Evolutionary conservation across 2,113 vertebrate genomes (phyloP).

Genomic region (Zonotrichia leucophrys): DNA sequence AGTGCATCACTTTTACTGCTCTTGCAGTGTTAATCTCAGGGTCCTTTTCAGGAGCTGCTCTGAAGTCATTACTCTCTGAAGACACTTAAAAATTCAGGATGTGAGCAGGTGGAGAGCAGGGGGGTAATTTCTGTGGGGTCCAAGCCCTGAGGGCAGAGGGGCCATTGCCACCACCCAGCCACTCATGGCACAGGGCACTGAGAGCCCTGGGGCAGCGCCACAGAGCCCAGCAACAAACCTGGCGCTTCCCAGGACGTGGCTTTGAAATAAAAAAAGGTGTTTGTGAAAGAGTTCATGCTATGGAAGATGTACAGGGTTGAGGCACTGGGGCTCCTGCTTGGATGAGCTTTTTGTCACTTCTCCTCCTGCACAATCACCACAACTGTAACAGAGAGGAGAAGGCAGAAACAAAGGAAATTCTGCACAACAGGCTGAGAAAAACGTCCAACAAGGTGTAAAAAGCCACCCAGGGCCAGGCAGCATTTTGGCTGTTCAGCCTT

Average conservation of each 20-base stretch:
- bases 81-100: neutral
- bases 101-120: neutral
- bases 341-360: neutral
- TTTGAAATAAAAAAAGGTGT: neutral
- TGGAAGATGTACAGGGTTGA: neutral
- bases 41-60: neutral
- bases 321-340: fast-evolving
- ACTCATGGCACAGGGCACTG: neutral
- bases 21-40: neutral
- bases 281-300: fast-evolving
- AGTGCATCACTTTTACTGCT: neutral
- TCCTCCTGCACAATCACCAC: neutral
- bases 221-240: neutral
- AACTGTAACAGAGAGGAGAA: neutral
- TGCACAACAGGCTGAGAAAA: neutral
- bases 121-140: neutral
- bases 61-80: neutral
- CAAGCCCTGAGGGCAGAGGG: neutral
- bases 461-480: neutral
- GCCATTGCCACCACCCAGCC: neutral
- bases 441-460: neutral
- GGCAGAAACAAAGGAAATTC: neutral
- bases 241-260: neutral
- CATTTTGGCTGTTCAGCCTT: fast-evolving
- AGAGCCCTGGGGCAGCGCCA: neutral